phyloP scores from a whole-genome alignment of 2,888 invertebrate species.

The Pandemis heparana region DNA sequence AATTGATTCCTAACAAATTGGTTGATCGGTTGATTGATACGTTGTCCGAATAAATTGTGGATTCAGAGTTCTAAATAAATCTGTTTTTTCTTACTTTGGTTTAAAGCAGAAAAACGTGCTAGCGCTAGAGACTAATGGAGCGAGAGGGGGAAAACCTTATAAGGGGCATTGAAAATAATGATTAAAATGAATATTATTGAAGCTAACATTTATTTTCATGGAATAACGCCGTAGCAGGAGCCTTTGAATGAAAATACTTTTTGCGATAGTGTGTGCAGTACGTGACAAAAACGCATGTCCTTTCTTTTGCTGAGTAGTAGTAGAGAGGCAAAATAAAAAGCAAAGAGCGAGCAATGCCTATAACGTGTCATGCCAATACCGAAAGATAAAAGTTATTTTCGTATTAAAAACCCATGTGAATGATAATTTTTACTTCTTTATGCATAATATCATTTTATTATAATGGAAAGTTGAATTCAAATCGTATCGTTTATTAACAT shows the following conservation, averaged over 20 bases:
- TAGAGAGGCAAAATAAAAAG: slow-evolving; percentile 15
- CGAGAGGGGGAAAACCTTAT: too few species aligned
- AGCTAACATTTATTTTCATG: slow-evolving; percentile 26
- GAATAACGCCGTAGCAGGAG: slow-evolving; percentile 26
- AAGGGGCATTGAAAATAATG: too few species aligned
- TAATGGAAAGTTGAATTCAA: neutral
- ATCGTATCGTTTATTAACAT: neutral
- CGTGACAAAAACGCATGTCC: slow-evolving; percentile 34
- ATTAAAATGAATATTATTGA: neutral
- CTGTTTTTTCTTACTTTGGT: neutral
- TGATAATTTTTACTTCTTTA: neutral
- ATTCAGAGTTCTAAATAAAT: too few species aligned
- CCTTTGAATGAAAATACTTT: slow-evolving; percentile 26
- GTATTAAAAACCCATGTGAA: neutral
- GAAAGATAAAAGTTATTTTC: neutral
- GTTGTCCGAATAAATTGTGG: neutral
- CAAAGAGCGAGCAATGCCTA: neutral
- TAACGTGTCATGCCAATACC: neutral
- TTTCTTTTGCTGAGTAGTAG: slow-evolving; percentile 15
- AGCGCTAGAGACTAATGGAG: neutral
- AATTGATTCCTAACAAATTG: neutral
- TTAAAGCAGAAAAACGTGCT: neutral
- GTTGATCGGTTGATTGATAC: slow-evolving; percentile 3
- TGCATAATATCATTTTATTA: neutral
- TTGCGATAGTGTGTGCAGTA: slow-evolving; percentile 37